Evolutionary conservation across 2,797 vertebrate genomes (phyloP), one percentile per base, ranked within the genome.

Genomic region (Arvicola amphibius): DNA sequence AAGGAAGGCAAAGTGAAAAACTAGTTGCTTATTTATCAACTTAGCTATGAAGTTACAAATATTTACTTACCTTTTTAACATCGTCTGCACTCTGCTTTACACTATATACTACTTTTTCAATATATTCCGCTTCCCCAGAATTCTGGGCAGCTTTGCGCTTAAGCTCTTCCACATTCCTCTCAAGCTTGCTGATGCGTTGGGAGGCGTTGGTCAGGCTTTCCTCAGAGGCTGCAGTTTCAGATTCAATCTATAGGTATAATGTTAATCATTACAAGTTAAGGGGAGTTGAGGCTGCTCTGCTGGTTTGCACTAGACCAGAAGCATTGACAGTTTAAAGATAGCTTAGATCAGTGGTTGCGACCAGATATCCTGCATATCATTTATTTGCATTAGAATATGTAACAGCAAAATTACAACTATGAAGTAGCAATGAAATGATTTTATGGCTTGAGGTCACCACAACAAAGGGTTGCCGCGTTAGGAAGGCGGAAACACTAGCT

Each of bases 201-300:
- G 99, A 99, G 74, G 99, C 99, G 0, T 99, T 99, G 96, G 98
- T 98, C 92, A 99, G 96, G 3, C 98, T 99, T 97, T 99, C 98
- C 98, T 99, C 99, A 9, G 99, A 99, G 63, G 99, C 99, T 5
- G 98, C 98, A 0, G 99, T 99, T 98, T 99, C 99, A 1, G 99
- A 99, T 97, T 99, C 98, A 94, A 99, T 99, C 99, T 99, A 97
- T 95, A 96, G 94, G 69, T 46, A 21, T 1, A 89, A 56, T 14
- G 34, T 78, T 79, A 40, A 0, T 69, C 40, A 93, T 84, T 73
- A 32, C 12, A 80, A 76, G 34, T 67, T 93, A 43, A 83, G 34
- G 32, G 43, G 14, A 25, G 43, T 8, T 5, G 10, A 78, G 56
- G 43, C 40, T n/a, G 2, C 48, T 43, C 1, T 81, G 40, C 67